Conservation (phyloP, 2,888 invertebrate species). For the Acheta domesticus region DNA sequence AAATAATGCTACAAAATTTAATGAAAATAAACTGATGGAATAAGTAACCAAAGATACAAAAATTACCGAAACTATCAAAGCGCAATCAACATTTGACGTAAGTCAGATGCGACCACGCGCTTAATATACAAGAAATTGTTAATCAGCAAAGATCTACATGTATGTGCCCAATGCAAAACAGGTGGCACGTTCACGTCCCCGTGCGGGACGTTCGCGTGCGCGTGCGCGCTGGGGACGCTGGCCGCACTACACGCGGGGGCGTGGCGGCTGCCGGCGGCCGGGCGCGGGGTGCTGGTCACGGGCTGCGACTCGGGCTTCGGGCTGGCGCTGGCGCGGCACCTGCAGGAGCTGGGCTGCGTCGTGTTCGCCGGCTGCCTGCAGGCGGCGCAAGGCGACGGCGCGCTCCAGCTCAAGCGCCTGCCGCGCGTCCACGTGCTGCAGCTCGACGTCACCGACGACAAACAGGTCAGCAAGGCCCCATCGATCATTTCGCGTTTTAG, state of each 20-base stretch:
- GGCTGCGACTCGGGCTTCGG: conserved; percentile 9
- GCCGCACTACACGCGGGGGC: neutral
- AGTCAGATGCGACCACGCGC: no score
- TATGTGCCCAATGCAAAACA: no score
- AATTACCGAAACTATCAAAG: no score
- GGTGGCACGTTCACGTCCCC: neutral
- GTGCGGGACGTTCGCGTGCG: neutral
- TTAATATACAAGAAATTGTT: no score
- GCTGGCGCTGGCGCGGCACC: neutral
- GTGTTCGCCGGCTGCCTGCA: neutral
- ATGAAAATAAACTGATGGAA: no score
- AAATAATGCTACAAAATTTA: no score
- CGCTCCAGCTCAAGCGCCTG: neutral
- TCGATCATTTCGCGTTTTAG: no score
- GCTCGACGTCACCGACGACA: neutral
- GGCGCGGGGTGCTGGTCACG: neutral
- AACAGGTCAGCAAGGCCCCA: neutral
- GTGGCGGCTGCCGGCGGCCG: neutral
- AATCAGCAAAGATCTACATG: no score
- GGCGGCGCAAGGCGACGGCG: neutral
- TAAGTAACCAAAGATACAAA: no score
- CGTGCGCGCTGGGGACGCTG: neutral
- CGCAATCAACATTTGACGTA: no score
- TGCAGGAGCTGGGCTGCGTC: neutral
- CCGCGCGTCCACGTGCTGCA: neutral